Percentiles rank a stretch among this genome's conserved stretches.
Conservation (phyloP, 2,888 invertebrate species). For the Apamea crenata region DNA sequence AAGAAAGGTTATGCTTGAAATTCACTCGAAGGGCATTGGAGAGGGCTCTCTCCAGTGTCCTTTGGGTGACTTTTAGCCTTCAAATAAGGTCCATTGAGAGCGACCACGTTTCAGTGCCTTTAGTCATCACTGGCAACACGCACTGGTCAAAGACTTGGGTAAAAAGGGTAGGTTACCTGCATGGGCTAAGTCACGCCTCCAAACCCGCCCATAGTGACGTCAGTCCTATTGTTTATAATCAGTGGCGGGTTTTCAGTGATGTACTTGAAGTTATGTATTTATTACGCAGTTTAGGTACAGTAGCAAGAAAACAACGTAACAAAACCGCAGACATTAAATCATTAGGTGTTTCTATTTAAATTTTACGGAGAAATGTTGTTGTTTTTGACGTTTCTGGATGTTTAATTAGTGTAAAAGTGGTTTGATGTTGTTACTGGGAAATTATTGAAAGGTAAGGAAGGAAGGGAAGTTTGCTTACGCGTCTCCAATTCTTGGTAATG, state of each 20-base stretch:
- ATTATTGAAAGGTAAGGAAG: neutral
- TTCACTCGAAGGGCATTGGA: too few species aligned
- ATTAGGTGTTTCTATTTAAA: constrained; percentile 1
- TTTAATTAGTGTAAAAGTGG: neutral
- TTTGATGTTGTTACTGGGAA: neutral
- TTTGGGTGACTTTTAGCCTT: too few species aligned
- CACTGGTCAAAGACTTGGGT: neutral
- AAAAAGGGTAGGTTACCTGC: neutral
- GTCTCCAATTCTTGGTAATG: neutral
- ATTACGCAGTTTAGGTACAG: constrained; percentile 3
- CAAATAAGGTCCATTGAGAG: too few species aligned
- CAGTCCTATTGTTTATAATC: constrained; percentile 14
- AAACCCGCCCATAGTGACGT: constrained; percentile 29
- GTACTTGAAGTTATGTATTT: constrained; percentile 23
- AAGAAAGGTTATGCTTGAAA: too few species aligned
- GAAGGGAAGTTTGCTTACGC: neutral
- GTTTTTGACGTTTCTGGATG: neutral
- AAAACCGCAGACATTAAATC: constrained; percentile 27
- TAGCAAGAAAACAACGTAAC: neutral
- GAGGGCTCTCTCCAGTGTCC: too few species aligned
- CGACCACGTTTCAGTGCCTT: too few species aligned
- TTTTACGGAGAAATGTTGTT: constrained; percentile 21
- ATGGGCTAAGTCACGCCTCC: constrained; percentile 21
- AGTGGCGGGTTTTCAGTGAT: constrained; percentile 10
- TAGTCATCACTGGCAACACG: too few species aligned